These are phyloP conservation scores for Chascanopsetta lugubris DNA, from an alignment of 2,113 vertebrate genomes.

Conservation along the genomic window DNA sequence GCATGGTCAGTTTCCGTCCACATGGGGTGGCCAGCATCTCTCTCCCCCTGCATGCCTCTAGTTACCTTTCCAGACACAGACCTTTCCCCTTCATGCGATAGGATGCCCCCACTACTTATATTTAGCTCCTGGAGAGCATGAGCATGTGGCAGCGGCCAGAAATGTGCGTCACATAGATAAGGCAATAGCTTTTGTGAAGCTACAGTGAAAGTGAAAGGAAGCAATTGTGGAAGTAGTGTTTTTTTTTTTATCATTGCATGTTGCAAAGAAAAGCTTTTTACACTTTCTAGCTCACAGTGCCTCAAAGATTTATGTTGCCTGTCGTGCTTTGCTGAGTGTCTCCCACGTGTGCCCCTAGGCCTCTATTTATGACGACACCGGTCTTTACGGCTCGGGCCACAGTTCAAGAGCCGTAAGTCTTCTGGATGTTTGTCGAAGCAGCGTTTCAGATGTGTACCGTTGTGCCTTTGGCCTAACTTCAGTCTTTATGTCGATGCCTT, in stretches of 20 bases:
- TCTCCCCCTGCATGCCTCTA: slow-evolving; percentile 37
- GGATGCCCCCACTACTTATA: slow-evolving; percentile 46
- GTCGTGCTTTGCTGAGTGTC: slow-evolving; percentile 62
- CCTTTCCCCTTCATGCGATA: slow-evolving; percentile 35
- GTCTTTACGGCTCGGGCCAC: slow-evolving; percentile 80
- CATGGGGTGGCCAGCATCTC: slow-evolving; percentile 16
- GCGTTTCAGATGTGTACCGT: slow-evolving; percentile 18
- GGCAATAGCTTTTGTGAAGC: slow-evolving; percentile 16
- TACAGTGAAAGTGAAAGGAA: slow-evolving; percentile 7
- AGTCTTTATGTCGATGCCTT: slow-evolving; percentile 67
- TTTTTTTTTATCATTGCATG: slow-evolving; percentile 33
- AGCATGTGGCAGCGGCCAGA: slow-evolving; percentile 23
- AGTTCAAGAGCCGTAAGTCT: slow-evolving; percentile 88
- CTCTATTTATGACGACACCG: slow-evolving; percentile 82
- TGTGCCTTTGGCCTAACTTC: slow-evolving; percentile 31
- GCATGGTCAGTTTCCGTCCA: slow-evolving; percentile 85
- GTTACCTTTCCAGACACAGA: slow-evolving; percentile 35
- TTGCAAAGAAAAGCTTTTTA: slow-evolving; percentile 22
- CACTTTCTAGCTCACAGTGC: neutral
- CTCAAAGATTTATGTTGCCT: slow-evolving; percentile 35
- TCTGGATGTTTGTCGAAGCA: slow-evolving; percentile 25
- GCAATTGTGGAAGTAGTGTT: slow-evolving; percentile 16
- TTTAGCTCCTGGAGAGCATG: slow-evolving; percentile 54
- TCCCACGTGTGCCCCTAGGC: slow-evolving; percentile 80
- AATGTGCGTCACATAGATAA: slow-evolving; percentile 35